Evolutionary conservation across 1,140 invertebrate genomes (phyloP).

Genomic region (Micrasema longulum): DNA sequence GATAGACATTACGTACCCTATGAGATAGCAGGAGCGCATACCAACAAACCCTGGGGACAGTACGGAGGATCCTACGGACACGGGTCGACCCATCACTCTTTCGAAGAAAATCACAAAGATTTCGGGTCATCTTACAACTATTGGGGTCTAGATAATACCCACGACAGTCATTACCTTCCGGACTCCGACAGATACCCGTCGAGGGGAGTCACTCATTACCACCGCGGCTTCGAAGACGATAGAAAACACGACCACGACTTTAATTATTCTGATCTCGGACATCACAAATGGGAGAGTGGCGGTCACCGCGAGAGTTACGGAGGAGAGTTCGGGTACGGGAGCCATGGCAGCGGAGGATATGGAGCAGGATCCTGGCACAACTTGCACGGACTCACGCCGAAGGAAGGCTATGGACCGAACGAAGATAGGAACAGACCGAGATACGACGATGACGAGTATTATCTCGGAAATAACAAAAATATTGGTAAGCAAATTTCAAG

Average conservation of each 20-base stretch:
- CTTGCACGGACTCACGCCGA: conserved; percentile 36
- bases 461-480: conserved; percentile 8
- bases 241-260: conserved; percentile 40
- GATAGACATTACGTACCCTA: conserved; percentile 52
- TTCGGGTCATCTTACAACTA: conserved; percentile 47
- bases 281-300: conserved; percentile 34
- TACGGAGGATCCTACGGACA: conserved; percentile 60
- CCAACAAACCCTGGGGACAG: conserved; percentile 61
- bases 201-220: conserved; percentile 40
- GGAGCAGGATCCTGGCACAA: too few relatives aligned
- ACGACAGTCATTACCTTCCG: conserved; percentile 43
- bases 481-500: conserved; percentile 2
- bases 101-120: conserved; percentile 36
- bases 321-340: conserved; percentile 55
- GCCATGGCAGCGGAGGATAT: too few relatives aligned
- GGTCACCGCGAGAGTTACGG: conserved; percentile 54
- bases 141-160: conserved; percentile 49
- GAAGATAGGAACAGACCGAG: conserved; percentile 19
- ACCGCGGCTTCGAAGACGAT: conserved; percentile 30
- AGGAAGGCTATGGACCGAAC: conserved; percentile 30
- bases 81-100: conserved; percentile 13
- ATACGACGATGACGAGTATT: conserved; percentile 3
- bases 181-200: conserved; percentile 44
- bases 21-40: conserved; percentile 54
- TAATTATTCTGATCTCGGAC: conserved; percentile 46